Conservation (phyloP, 2,797 vertebrate species). For the Takifugu rubripes region DNA sequence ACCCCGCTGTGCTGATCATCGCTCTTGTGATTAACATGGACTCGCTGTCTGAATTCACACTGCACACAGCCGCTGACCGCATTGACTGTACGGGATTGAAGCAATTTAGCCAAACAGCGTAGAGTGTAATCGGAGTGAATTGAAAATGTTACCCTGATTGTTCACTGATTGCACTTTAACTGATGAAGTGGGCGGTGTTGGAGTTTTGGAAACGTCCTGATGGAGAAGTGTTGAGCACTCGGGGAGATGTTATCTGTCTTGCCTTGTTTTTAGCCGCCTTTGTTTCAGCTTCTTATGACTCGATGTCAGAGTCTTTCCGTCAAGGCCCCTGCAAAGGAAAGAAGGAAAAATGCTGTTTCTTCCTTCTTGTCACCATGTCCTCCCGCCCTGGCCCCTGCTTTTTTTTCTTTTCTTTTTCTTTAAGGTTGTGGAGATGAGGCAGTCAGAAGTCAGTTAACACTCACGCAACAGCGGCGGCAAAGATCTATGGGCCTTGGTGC, state of each 20-base stretch:
- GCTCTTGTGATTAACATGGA: too few relatives aligned
- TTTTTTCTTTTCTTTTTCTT: conserved; percentile 17
- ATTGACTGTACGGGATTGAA: too few relatives aligned
- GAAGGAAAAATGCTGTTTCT: conserved; percentile 52
- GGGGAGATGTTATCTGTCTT: conserved; percentile 58
- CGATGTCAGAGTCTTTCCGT: conserved; percentile 52
- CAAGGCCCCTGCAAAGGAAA: conserved; percentile 33
- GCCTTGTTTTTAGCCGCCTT: conserved; percentile 64
- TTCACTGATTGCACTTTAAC: conserved; percentile 10
- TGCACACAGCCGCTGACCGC: too few relatives aligned
- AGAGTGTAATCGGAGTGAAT: too few relatives aligned
- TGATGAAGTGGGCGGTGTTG: conserved; percentile 25
- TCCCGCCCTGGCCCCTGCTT: conserved; percentile 13
- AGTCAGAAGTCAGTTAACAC: conserved; percentile 33
- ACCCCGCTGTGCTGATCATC: too few relatives aligned
- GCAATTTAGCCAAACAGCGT: too few relatives aligned
- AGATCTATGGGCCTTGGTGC: conserved; percentile 38
- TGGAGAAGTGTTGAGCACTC: conserved; percentile 59
- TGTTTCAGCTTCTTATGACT: conserved; percentile 63
- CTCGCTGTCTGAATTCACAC: too few relatives aligned
- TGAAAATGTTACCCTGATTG: too few relatives aligned
- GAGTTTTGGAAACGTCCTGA: conserved; percentile 51
- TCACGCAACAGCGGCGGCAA: conserved; percentile 55
- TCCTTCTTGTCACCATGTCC: conserved; percentile 39
- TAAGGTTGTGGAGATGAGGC: conserved; percentile 27